phyloP scores from a whole-genome alignment of 2,888 invertebrate species.

The Serripes groenlandicus region DNA sequence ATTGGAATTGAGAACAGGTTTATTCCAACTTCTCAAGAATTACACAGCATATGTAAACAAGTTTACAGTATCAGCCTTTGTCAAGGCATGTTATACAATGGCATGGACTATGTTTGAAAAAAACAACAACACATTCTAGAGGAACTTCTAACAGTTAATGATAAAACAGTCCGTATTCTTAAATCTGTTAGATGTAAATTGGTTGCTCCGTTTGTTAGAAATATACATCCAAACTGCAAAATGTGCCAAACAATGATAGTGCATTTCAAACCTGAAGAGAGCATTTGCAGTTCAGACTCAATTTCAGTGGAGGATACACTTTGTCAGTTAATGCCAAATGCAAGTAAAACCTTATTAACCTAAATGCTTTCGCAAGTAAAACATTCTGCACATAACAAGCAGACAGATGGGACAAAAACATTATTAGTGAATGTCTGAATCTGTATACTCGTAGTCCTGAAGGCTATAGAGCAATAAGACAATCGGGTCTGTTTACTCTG shows the following conservation, averaged over 20 bases:
- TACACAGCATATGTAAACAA: not conserved
- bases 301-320: not conserved
- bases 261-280: not conserved
- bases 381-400: too few relatives aligned
- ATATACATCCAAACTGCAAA: not conserved
- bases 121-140: not conserved
- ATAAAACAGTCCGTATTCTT: not conserved
- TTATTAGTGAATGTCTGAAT: constrained; percentile 29
- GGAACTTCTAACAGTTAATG: not conserved
- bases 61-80: not conserved
- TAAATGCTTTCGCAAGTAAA: too few relatives aligned
- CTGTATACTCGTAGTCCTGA: constrained; percentile 31
- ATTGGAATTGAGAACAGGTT: not conserved
- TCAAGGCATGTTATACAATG: not conserved
- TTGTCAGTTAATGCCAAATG: not conserved
- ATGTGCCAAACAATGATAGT: not conserved
- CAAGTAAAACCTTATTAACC: too few relatives aligned
- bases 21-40: not conserved
- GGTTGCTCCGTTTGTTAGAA: not conserved
- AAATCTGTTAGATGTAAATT: not conserved
- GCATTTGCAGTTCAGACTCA: not conserved
- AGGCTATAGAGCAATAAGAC: constrained; percentile 27
- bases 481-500: constrained; percentile 31
- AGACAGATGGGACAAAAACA: not conserved
- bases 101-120: not conserved